Base-by-base conservation (phyloP, 2,113 vertebrate genomes). In the Ictalurus punctatus region DNA sequence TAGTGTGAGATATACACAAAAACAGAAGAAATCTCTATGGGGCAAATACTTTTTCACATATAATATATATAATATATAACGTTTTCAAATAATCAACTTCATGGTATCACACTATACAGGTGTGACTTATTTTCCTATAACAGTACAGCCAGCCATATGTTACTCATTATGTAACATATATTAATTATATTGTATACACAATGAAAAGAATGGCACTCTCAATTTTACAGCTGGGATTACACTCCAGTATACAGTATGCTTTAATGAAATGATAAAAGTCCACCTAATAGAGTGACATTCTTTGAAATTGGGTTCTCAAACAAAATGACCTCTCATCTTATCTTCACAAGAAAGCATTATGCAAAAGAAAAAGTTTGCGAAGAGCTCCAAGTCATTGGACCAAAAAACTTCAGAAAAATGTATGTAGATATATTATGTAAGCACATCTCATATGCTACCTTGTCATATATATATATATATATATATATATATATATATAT, bases 351-450 rank as follows among this genome's bases (percentile, higher is more conserved):
- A 23, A 89, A 80, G 30, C 80, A 84, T 23, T 90, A 90, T 90
- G 34, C 82, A 76, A 89, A 90, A 48, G 87, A 90, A 84, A 87
- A 90, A 19, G n/a, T 90, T 23, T 92, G 91, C 37, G 85, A 87
- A 69, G 82, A 87, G 21, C 78, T 90, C 61, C 12, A 40, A n/a
- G 6, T 16, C 30, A 44, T 73, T 65, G 91, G 91, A 78, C 25
- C 48, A 5, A n/a, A 89, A 21, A 88, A 79, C 86, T 90, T 89
- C 83, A 87, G 27, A 89, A 67, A 59, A 76, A 87, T 92, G 91
- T 85, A 92, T 83, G 91, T 90, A 87, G 27, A 63, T 19, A 59
- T 21, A 30, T 30, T 82, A 90, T 82, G 89, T 89, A 78, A 48
- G 40, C 48, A 59, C 40, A 63, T 37, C 8, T 56, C 8, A 61